Evolutionary conservation across 2,888 invertebrate genomes (phyloP).

Genomic region (Pandemis corylana): DNA sequence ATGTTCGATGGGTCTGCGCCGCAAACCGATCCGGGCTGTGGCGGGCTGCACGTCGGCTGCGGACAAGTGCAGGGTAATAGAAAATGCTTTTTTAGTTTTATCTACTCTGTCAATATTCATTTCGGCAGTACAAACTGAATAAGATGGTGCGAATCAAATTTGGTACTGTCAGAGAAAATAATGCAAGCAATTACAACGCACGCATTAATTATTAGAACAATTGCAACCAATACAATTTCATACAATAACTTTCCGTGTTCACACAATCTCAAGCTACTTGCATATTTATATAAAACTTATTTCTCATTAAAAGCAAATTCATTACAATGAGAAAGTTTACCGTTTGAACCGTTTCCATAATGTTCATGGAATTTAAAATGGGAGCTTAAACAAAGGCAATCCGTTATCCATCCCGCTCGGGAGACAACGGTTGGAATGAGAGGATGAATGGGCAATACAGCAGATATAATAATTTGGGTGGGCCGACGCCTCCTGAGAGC

Average conservation of each 20-base stretch:
- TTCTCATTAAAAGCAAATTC: slow-evolving; percentile 11
- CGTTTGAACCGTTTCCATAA: slow-evolving; percentile 10
- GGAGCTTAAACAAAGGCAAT: slow-evolving; percentile 69
- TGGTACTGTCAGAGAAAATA: neutral
- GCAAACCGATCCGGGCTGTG: slow-evolving; percentile 48
- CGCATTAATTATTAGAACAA: neutral
- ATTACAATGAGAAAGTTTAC: slow-evolving; percentile 48
- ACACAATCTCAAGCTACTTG: neutral
- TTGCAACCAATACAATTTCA: neutral
- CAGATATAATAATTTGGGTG: slow-evolving; percentile 47
- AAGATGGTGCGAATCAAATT: no score
- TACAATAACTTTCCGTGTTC: neutral
- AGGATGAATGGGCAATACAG: slow-evolving; percentile 35
- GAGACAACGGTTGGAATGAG: slow-evolving; percentile 8
- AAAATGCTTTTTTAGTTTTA: slow-evolving; percentile 19
- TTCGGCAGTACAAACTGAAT: slow-evolving; percentile 6
- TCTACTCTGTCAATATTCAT: neutral
- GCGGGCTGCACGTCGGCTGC: slow-evolving; percentile 41
- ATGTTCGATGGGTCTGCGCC: slow-evolving; percentile 64
- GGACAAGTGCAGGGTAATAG: slow-evolving; percentile 23
- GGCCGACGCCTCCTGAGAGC: slow-evolving; percentile 76
- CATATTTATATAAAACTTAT: neutral
- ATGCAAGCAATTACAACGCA: neutral
- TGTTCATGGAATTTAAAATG: slow-evolving; percentile 20
- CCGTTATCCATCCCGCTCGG: slow-evolving; percentile 54